phyloP scores from a whole-genome alignment of 2,888 invertebrate genomes.

The Mantis religiosa region DNA sequence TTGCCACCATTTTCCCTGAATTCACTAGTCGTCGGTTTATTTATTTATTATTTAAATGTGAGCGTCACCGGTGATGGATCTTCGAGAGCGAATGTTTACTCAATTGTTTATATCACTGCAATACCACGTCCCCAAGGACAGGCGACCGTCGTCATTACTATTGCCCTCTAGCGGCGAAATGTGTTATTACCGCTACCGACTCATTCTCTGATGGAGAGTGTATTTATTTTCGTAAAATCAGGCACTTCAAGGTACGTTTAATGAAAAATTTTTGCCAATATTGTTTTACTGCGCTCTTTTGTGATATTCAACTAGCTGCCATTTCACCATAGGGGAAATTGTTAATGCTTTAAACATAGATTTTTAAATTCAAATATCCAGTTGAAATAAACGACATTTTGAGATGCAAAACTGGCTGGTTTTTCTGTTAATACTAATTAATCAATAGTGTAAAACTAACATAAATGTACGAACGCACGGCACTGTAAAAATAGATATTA shows the following conservation, averaged over 20 bases:
- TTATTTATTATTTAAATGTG: constrained; percentile 1
- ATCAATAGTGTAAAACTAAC: no score
- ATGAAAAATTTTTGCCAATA: neutral
- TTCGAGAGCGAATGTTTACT: neutral
- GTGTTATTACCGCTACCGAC: neutral
- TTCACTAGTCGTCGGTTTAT: neutral
- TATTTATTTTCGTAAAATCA: neutral
- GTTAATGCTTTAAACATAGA: neutral
- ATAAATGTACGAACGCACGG: no score
- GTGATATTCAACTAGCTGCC: neutral
- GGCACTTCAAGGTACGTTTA: neutral
- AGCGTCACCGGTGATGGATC: neutral
- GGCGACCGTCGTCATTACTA: neutral
- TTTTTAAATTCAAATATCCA: neutral
- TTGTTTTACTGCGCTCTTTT: neutral
- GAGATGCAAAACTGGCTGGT: neutral
- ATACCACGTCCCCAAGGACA: neutral
- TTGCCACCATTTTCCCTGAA: neutral
- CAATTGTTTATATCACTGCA: neutral
- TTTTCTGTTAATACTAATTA: neutral
- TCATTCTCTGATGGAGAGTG: neutral
- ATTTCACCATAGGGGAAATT: neutral
- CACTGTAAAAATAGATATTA: no score
- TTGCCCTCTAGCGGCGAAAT: neutral
- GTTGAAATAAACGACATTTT: no score